Base-by-base conservation (phyloP, 2,888 invertebrate species). In the Coecobrya sp. region DNA sequence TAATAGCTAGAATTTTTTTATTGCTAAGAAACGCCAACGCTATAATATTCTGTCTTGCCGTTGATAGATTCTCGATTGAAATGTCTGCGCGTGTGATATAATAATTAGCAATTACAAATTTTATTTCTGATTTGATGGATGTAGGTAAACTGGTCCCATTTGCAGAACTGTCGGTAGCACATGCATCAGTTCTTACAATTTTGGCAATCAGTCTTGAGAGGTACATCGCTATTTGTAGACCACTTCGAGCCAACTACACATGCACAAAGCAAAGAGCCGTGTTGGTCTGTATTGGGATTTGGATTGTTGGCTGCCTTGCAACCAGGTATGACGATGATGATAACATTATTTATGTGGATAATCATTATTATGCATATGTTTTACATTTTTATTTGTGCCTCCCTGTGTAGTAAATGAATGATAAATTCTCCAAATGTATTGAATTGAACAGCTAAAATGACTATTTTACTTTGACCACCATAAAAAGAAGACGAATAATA, bases 171-270 rank as follows among this genome's bases (percentile, higher is more conserved):
- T 98, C 98, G 0, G 98, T 99, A 27, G 98, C 98, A 1, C 98
- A 98, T 95, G 98, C 98, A 36, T 98, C 98, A 55, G 98, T 98
- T 1, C 96, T 99, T 86, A 99, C 99, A 55, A 99, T 99, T 95
- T 96, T 99, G 95, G 99, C 98, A 91, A 99, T 99, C 96, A 98
- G 98, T 95, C 98, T 99, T 96, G 99, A 99, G 96, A 97, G 98
- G 89, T 96, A 96, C 95, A 95, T 96, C 94, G 96, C 96, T 93
- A 96, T 96, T 93, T 96, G 96, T 91, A 95, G 96, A 92, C 96
- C 96, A 2, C 95, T 96, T 86, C 95, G 95, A 86, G 96, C 95
- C 11, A 95, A 95, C 70, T 95, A 96, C 93, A 95, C 95, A 52
- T 95, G 96, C 94, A 96, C 95, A 2, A 95, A 95, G 59, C 95